Base-by-base conservation (phyloP, 2,113 vertebrate species). In the Calyptommatus sinebrachiatus region DNA sequence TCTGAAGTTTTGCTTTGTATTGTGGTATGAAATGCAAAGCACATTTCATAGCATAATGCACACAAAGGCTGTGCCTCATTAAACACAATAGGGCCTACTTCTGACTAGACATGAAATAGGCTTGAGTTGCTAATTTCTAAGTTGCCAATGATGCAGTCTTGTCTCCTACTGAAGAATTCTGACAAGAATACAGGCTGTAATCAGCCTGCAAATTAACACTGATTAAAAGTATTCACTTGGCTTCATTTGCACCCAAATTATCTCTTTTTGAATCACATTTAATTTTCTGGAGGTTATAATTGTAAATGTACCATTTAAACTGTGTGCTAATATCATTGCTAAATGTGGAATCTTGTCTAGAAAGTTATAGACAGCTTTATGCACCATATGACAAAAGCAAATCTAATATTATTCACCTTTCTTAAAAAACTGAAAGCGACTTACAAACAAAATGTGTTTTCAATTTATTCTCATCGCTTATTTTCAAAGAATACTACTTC, bases 121-220 rank as follows among this genome's bases (percentile, higher is more conserved):
- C 26, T n/a, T 65, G 63, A n/a, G 63, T 2, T 65, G 12, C 72
- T 78, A 79, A 66, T 50, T 75, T 21, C 66, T 28, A 67, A 71
- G 84, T 73, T 79, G 78, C 20, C 62, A 78, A 77, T 80, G 71
- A 29, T 79, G 14, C 48, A 75, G 77, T 84, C 84, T 77, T 24
- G 61, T 71, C 62, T 11, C 45, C 26, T 53, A 72, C 50, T 79
- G 77, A 85, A 45, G 74, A 71, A 72, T 0, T 0, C 3, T 16
- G 7, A 46, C 73, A 85, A 75, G 70, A 86, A 29, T 21, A 35
- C 8, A 53, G 41, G 46, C 5, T 65, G 28, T 35, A 77, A 57
- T 73, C 35, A 81, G 16, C 65, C 41, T 65, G 65, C 75, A 70
- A 72, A 78, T 78, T 4, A 12, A 29, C 81, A 72, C 35, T 57